Evolutionary conservation across 2,113 vertebrate species (phyloP).

Genomic region (Nicator chloris): DNA sequence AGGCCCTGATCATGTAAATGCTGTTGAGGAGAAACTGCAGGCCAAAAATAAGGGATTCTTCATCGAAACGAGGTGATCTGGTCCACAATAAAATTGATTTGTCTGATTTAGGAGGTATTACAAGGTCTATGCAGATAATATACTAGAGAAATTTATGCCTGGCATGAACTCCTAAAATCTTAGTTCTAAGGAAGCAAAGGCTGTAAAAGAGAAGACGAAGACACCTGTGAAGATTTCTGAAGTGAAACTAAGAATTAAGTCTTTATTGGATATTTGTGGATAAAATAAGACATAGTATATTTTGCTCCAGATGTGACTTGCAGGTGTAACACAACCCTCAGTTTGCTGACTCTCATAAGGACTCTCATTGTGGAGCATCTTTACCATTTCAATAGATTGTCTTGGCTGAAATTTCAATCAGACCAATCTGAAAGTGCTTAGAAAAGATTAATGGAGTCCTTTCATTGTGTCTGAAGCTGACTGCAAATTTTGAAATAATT

Average conservation of each 20-base stretch:
- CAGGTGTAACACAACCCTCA: background rate
- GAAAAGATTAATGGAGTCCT: background rate
- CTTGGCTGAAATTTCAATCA: background rate
- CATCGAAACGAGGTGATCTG: background rate
- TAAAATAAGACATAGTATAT: background rate
- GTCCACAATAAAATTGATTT: background rate
- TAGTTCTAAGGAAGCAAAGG: background rate
- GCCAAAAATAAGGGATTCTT: background rate
- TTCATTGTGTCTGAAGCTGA: background rate
- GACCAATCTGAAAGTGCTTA: background rate
- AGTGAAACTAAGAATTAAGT: background rate
- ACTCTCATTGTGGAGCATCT: background rate
- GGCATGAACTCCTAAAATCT: background rate
- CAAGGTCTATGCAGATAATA: background rate
- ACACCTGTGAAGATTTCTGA: background rate
- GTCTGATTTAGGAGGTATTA: background rate
- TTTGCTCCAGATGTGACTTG: background rate
- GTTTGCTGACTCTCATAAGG: background rate
- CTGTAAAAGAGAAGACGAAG: background rate
- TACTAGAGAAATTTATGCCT: background rate
- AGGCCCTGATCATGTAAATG: background rate
- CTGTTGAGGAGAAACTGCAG: background rate
- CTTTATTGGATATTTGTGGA: background rate
- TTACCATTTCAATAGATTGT: background rate
- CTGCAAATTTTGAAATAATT: background rate